Base-by-base conservation (phyloP, 2,113 vertebrate species). In the Chaetura pelagica region DNA sequence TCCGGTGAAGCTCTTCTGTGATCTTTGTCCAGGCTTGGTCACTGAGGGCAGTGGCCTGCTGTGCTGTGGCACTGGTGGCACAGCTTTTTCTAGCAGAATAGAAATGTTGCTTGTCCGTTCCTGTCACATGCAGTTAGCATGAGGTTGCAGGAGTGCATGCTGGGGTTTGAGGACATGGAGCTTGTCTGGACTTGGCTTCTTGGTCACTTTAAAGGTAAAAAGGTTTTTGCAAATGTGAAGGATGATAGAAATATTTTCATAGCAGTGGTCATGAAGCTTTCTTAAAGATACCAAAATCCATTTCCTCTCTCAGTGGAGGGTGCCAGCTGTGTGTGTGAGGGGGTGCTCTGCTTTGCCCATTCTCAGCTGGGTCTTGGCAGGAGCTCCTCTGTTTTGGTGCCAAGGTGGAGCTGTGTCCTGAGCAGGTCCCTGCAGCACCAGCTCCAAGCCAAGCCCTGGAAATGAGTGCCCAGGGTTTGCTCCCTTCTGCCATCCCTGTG, bases 301-400 rank as follows among this genome's bases (percentile, higher is more conserved):
- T 7, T 20, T 42, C 18, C n/a, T 4, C 51, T 6, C 30, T 30
- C 24, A 5, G 35, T 1, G 8, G 11, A 38, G 32, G 58, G 11
- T 19, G 26, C 52, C 48, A 20, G 1, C 49, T 12, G 1, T 2
- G 20, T 3, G 1, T 16, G 26, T 42, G 6, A 26, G 34, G 34
- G 2, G 2, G 13, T 4, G 30, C 30, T 46, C 34, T 11, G 59
- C 24, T 20, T 22, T n/a, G 12, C 2, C 51, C n/a, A 7, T 40
- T 19, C 0, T 4, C 7, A 21, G 10, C 9, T 15, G 9, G 40
- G n/a, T 21, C 35, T 30, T 4, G 11, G 61, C 38, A 21, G 3
- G 0, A 59, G 3, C 34, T 51, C 34, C 20, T 22, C 2, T 3
- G 1, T 24, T 10, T 6, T 55, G 4, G 4, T 17, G 42, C 27